Evolutionary conservation across 2,113 vertebrate species (phyloP), one percentile per base, ranked within the genome.

Genomic region (Halcyon senegalensis): DNA sequence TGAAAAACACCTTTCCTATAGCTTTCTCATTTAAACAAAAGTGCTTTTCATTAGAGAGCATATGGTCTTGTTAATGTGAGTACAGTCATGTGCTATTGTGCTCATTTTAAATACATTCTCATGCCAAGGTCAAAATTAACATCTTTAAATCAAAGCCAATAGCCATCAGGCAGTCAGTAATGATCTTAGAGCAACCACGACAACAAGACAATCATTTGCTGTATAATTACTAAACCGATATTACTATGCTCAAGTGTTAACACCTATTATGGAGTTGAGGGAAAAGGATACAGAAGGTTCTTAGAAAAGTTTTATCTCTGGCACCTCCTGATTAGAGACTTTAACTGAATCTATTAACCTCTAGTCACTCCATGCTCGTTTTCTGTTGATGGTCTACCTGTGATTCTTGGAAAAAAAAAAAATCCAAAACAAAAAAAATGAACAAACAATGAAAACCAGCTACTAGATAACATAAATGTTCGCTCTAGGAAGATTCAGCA

Each of bases 61-160:
- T 68, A 73, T 90, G 53, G 23, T 92, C 41, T 56, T 59, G 30
- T 33, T 86, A 51, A 86, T 58, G 46, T 46, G 41, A 62, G 4
- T 43, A 62, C 2, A 2, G 51, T 59, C 37, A 2, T 18, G 27
- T 46, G 25, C 4, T 63, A 8, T 31, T 37, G 41, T 67, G 41
- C 17, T 76, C 8, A 50, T 76, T 90, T 86, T 39, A 89, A 91
- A 43, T 44, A 48, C 5, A 3, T 56, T 64, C 13, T 59, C 25
- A 43, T 56, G 59, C 23, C 68, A 69, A 60, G 59, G 59, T 93
- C 76, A 89, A 91, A 89, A 77, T 67, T 23, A 75, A 64, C 43
- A 73, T 55, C 33, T 83, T 88, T 83, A 82, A 80, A 93, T 82
- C 67, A 84, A 73, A 93, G 41, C 41, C 33, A 90, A 16, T 17